Evolutionary conservation across 2,888 invertebrate genomes (phyloP), one percentile per base, ranked within the genome.

Genomic region (Fragum whitleyi): DNA sequence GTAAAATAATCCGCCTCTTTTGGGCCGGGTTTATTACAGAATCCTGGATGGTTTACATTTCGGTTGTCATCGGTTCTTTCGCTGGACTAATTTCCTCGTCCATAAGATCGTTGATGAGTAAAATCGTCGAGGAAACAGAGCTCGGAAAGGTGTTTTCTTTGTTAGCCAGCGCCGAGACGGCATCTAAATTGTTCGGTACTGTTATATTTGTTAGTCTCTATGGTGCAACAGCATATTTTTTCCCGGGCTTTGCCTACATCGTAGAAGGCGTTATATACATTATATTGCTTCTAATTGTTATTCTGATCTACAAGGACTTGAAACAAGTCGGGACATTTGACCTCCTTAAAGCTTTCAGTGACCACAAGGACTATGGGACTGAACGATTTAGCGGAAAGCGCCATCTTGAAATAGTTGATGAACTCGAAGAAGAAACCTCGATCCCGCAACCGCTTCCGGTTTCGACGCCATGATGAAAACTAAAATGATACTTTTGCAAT

Each of bases 91-190:
- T 93, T 53, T 91, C 92, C 19, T 91, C 91, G 0, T 91, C 92
- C 32, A 76, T 89, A 39, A 90, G 93, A 72, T 93, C 93, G 0
- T 77, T 93, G 14, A 86, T 94, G 76, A 93, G 93, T 79, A 94
- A 94, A 80, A 81, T 89, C 5, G 91, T 92, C 6, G 80, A 86
- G n/a, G 92, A 93, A 69, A 87, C 91, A 61, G 93, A 93, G 79
- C 86, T 93, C 9, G 93, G 93, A 0, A 92, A 92, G 80, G 87
- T 90, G 51, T 93, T 93, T 77, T 90, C 92, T 9, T 81, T 93
- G 26, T 74, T 93, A 36, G 92, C 92, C 29, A 90, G 91, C 71
- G 90, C 90, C 0, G 93, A 93, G 78, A 92, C 93, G 1, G 75
- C 91, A 21, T 90, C 93, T 9, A 93, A 90, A 78, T 88, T 93